Evolutionary conservation across 2,888 invertebrate species (phyloP).

Genomic region (Drosophila testacea): DNA sequence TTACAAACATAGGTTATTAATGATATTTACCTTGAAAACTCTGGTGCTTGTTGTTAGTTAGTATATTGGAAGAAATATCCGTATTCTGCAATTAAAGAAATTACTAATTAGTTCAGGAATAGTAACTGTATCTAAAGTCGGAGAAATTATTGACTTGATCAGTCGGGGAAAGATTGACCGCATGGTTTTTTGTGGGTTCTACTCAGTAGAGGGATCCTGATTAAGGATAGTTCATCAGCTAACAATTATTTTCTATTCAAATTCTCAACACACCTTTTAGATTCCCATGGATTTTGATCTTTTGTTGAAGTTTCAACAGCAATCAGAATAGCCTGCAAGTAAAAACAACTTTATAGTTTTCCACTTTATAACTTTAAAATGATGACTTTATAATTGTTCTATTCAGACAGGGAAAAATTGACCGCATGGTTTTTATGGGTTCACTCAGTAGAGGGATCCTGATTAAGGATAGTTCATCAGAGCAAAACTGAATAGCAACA

Average conservation of each 20-base stretch:
- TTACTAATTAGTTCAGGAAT: neutral
- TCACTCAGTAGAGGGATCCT: slow-evolving; percentile 79
- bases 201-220: slow-evolving; percentile 79
- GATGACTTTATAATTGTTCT: neutral
- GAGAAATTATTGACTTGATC: slow-evolving; percentile 18
- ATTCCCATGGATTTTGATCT: neutral
- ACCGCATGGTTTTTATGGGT: slow-evolving; percentile 73
- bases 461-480: slow-evolving; percentile 66
- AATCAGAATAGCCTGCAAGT: slow-evolving; percentile 1
- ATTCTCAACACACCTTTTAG: slow-evolving; percentile 26
- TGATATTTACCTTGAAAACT: slow-evolving; percentile 20
- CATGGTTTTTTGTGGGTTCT: slow-evolving; percentile 73
- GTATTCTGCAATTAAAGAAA: neutral
- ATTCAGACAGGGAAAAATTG: slow-evolving; percentile 62
- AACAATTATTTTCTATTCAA: neutral
- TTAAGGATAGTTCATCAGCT: slow-evolving; percentile 64
- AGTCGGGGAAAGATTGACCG: slow-evolving; percentile 65
- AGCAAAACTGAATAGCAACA: neutral
- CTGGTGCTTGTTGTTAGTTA: neutral
- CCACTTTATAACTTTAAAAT: neutral
- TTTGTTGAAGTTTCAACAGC: too few species aligned
- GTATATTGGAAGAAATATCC: neutral
- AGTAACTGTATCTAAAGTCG: fast-evolving
- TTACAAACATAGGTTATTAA: too few species aligned
- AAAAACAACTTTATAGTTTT: neutral